Evolutionary conservation across 2,113 vertebrate species (phyloP).

Genomic region (Toxotes chatareus): DNA sequence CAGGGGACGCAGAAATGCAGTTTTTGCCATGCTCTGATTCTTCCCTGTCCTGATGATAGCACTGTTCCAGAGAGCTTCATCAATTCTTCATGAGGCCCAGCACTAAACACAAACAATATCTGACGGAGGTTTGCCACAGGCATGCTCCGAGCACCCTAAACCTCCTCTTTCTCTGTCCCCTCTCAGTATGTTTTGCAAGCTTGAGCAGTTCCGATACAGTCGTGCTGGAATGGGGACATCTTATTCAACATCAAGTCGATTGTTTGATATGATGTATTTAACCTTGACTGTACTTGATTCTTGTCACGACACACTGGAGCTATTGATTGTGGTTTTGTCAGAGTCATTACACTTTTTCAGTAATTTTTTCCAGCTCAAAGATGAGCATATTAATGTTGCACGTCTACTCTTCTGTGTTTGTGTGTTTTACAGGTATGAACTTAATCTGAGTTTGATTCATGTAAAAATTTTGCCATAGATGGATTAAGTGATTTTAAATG

Average conservation of each 20-base stretch:
- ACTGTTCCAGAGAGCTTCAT: conserved; percentile 72
- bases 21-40: conserved; percentile 78
- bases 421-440: background rate
- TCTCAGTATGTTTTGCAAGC: conserved; percentile 68
- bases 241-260: conserved; percentile 72
- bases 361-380: background rate
- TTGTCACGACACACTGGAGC: conserved; percentile 61
- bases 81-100: conserved; percentile 76
- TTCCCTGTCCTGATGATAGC: conserved; percentile 61
- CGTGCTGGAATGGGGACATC: conserved; percentile 65
- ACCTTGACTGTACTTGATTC: conserved; percentile 54
- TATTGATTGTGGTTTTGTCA: conserved; percentile 67
- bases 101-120: conserved; percentile 82
- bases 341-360: conserved; percentile 36
- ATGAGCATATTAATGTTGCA: background rate
- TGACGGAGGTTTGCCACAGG: conserved; percentile 80
- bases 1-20: conserved; percentile 46
- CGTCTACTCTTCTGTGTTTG: background rate
- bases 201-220: conserved; percentile 63
- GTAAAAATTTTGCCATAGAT: background rate
- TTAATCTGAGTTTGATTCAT: background rate
- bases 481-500: background rate
- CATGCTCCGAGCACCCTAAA: conserved; percentile 70
- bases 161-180: conserved; percentile 53
- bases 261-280: conserved; percentile 72